Evolutionary conservation across 2,797 vertebrate genomes (phyloP), one percentile per base, ranked within the genome.

Genomic region (Eospalax fontanierii): DNA sequence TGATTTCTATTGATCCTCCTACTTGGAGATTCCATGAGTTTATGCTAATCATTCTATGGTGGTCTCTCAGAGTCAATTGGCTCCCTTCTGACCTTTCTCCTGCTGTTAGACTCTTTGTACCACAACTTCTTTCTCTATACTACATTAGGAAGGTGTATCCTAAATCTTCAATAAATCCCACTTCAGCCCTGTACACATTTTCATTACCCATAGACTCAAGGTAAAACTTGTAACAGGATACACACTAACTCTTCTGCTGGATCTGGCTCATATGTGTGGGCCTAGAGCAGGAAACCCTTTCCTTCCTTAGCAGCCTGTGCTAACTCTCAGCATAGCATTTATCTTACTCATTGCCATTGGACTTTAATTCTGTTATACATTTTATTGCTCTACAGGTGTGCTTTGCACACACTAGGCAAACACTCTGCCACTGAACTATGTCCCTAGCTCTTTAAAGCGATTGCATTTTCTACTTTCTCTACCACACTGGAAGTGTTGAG

Each of bases 1-100:
- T 87, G 43, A 81, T 28, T 91, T 81, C 57, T 79, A 0, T 21
- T 21, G 6, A 35, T 54, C 78, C 54, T 57, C 11, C 24, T 30
- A 21, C 40, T 50, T 46, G 15, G 65, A 30, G 74, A 59, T 54
- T 26, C n/a, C 2, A 2, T 10, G 33, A 68, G 9, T 80, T 80
- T 35, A 40, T 9, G n/a, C n/a, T n/a, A 0, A 1, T 28, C 21
- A 66, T 38, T 15, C 33, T 0, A 0, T 12, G 0, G 28, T 66
- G 59, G 19, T 50, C 78, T n/a, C 33, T 33, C 38, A 71, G 26
- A 21, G 46, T 5, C 28, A 43, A 4, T 11, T 46, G 38, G 1
- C n/a, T 38, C 2, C 82, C 59, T n/a, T n/a, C n/a, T n/a, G n/a
- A n/a, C n/a, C n/a, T n/a, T n/a, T n/a, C n/a, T n/a, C n/a, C n/a